Percentiles rank a stretch among this genome's conserved stretches.
Conservation (phyloP, 2,797 vertebrate species). For the Brachymystax lenok region DNA sequence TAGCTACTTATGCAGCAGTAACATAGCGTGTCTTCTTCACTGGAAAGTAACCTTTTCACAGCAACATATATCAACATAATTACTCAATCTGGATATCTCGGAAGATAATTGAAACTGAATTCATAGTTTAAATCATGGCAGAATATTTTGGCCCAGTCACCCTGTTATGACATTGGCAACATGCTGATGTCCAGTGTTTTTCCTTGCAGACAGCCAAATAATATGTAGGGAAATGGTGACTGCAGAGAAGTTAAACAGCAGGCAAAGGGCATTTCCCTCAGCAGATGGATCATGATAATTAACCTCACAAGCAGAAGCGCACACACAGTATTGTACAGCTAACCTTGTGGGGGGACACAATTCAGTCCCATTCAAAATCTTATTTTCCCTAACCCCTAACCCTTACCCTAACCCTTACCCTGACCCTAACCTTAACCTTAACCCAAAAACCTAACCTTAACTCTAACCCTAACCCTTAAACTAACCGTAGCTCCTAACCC, state of each 20-base stretch:
- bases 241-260: constrained; percentile 3
- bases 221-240: neutral
- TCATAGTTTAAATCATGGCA: neutral
- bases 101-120: neutral
- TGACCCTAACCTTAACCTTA: too few relatives aligned
- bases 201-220: constrained; percentile 5
- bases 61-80: neutral
- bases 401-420: too few relatives aligned
- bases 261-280: constrained; percentile 5
- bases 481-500: too few relatives aligned
- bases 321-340: neutral
- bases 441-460: too few relatives aligned
- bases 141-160: neutral
- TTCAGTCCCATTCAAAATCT: too few relatives aligned
- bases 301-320: constrained; percentile 21
- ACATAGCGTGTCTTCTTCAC: too few relatives aligned
- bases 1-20: too few relatives aligned
- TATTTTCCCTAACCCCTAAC: neutral
- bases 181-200: neutral
- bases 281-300: constrained; percentile 44
- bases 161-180: neutral
- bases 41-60: neutral
- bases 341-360: too few relatives aligned
- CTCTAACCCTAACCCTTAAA: too few relatives aligned
- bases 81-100: neutral